Evolutionary conservation across 35 echinoderm and acorn worm species (phyloP), one percentile per base, ranked within the genome.

Genomic region (Apostichopus japonicus): DNA sequence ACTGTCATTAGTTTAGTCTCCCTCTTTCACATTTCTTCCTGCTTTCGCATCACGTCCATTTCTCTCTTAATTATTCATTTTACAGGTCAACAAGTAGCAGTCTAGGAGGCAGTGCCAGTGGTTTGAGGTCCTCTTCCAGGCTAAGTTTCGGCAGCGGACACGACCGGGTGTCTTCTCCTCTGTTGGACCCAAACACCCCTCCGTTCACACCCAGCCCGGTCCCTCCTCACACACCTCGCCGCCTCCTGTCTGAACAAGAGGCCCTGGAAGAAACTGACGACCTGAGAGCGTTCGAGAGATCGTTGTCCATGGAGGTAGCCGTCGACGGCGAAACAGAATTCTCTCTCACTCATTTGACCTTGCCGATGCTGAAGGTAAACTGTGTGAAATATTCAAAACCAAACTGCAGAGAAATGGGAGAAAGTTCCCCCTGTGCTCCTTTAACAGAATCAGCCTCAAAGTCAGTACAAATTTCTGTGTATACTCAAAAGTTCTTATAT

Each of bases 241-340:
- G 94, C n/a, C 89, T 98, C 14, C 81, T 98, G 56, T 98, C 96
- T 13, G 87, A 91, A 19, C 93, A 95, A 58, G 97, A 99, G 80
- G 97, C 97, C 52, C 84, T 99, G 17, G 90, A 94, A 56, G 96
- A 98, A 86, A 96, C 97, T 0, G 97, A 99, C 3, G 93, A 96
- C 53, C 55, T 99, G 24, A 83, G 93, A 54, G 95, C 92, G 16
- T 99, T 99, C 96, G 97, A 99, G 92, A 93, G 95, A 86, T 80
- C 93, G 5, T 79, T 96, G 24, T 96, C 97, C 2, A 71, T 96
- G 54, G 97, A 98, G 87, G 86, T 96, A 79, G 93, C 93, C 7
- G 86, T 95, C n/a, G 86, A 94, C 61, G 82, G 91, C 5, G 93
- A 92, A 4, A 91, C 77, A 16, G 97, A 99, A 63, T 96, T 99